Base-by-base conservation (phyloP, 2,113 vertebrate genomes). In the Anarrhichthys ocellatus region DNA sequence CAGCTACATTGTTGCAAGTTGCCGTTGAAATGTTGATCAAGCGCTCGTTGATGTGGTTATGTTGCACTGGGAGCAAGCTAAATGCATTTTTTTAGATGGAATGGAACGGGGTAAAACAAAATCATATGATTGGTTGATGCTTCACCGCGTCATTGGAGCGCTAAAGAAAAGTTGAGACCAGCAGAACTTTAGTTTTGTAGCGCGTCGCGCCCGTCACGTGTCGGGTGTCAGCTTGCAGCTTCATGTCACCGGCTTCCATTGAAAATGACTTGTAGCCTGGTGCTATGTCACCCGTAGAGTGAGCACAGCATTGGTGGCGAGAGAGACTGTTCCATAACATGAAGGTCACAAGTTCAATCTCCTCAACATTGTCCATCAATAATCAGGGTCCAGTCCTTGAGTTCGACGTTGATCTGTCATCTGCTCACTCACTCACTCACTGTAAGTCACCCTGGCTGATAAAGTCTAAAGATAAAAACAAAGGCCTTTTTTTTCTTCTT, bases 291-390 rank as follows among this genome's bases (percentile, higher is more conserved):
- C 48, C 48, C 48, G 48, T 50, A 50, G 48, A 1, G 48, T 50
- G 48, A 50, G 48, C 48, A 50, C 18, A 50, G 48, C 48, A 50
- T 2, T 50, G 48, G 48, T 52, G 48, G 7, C 18, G 20, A 46
- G 20, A 77, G 48, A 66, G 10, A 11, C 1, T 10, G 0, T 66
- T 71, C 18, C n/a, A 76, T 68, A 71, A 80, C 62, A 48, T 72
- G 24, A 48, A 84, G 69, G 72, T 81, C 81, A 82, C 50, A 24
- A 62, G 67, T 86, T 88, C 67, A 86, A 18, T 68, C 32, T 70
- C 50, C 52, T 36, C 58, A 66, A 85, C 34, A 36, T 13, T 13
- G 27, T 40, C 40, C 58, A 82, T 85, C 75, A 79, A 73, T 73
- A 72, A 79, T 64, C 56, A 34, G 22, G 15, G 38, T 46, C n/a